These are phyloP conservation scores for Lordiphosa andalusiaca DNA, from an alignment of 2,888 invertebrate genomes.

Conservation along the genomic window DNA sequence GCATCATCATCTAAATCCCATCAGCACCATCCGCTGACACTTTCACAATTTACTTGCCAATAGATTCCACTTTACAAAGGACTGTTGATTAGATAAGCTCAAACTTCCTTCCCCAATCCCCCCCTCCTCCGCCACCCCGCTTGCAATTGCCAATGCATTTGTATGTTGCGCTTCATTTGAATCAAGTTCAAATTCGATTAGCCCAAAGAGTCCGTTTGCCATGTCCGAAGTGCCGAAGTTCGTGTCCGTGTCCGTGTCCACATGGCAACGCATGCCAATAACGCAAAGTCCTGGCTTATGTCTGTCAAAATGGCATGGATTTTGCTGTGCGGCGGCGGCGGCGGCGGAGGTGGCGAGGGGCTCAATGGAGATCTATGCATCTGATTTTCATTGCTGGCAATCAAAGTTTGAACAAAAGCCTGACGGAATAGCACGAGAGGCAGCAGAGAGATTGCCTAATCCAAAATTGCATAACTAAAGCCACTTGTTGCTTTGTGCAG, in stretches of 20 bases:
- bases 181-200: conserved; percentile 57
- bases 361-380: conserved; percentile 6
- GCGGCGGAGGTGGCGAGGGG: background rate
- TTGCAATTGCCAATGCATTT: conserved; percentile 36
- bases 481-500: conserved; percentile 6
- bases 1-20: background rate
- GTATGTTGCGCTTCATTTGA: conserved; percentile 50
- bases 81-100: conserved; percentile 36
- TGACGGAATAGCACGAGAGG: conserved; percentile 1
- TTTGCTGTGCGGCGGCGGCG: background rate
- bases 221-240: conserved; percentile 14
- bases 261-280: conserved; percentile 37
- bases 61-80: conserved; percentile 18
- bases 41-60: conserved; percentile 6
- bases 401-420: conserved; percentile 12
- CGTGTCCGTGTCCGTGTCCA: conserved; percentile 12
- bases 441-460: background rate
- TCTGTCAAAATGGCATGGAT: conserved; percentile 28
- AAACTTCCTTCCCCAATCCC: background rate
- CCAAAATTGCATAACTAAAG: conserved; percentile 1
- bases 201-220: conserved; percentile 30
- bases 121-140: background rate
- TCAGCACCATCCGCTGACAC: conserved; percentile 14
- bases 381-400: conserved; percentile 13
- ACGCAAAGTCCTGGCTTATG: conserved; percentile 38